Conservation (phyloP, 2,113 vertebrate species). For the Mobula hypostoma region DNA sequence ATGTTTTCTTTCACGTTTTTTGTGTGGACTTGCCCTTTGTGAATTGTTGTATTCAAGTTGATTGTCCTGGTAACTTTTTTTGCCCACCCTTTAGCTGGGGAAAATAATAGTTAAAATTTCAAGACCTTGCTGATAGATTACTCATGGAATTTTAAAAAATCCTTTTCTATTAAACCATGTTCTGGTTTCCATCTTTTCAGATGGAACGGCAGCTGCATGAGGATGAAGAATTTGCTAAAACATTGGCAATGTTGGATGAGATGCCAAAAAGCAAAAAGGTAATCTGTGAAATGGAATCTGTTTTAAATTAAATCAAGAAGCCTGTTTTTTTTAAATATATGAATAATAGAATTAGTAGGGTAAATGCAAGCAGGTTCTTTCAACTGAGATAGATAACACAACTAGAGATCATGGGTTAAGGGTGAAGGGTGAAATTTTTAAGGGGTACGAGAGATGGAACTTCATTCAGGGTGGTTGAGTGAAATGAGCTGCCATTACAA, state of each 20-base stretch:
- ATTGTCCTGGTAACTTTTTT: not conserved
- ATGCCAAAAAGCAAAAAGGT: conserved; percentile 80
- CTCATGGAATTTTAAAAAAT: not conserved
- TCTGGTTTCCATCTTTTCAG: conserved; percentile 51
- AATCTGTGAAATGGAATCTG: not conserved
- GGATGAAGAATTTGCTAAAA: conserved; percentile 88
- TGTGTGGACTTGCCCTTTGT: not conserved
- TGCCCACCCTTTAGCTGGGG: conserved; percentile 38
- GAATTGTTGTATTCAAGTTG: not conserved
- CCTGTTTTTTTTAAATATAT: no score
- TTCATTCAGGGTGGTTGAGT: no score
- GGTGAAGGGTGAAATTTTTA: no score
- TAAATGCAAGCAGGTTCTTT: no score
- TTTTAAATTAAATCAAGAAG: not conserved
- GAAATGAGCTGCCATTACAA: no score
- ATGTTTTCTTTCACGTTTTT: not conserved
- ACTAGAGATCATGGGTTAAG: no score
- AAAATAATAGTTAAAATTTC: conserved; percentile 30
- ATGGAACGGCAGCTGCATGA: conserved; percentile 85
- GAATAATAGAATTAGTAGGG: no score
- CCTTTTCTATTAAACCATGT: not conserved
- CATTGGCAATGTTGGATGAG: conserved; percentile 82
- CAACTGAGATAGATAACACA: no score
- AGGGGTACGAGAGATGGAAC: no score
- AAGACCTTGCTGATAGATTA: not conserved